Base-by-base conservation (phyloP, 1,140 invertebrate species). In the Plodia interpunctella region DNA sequence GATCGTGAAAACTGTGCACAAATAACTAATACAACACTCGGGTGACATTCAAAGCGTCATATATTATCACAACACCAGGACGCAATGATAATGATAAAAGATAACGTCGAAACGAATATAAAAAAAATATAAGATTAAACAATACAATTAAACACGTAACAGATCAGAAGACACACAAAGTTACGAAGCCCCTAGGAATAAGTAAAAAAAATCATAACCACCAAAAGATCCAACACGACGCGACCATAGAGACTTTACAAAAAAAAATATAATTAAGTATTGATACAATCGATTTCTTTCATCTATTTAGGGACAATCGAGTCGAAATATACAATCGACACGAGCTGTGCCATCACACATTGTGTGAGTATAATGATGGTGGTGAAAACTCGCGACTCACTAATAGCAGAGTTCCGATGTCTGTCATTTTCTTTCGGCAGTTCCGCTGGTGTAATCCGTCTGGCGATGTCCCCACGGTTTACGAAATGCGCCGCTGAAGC, bases 391-490 rank as follows among this genome's bases (percentile, higher is more conserved):
- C 10, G 30, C 51, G 18, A 53, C 15, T 53, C 51, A 53, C 51
- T 53, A 53, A 53, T 53, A 25, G 51, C 20, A 50, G 20, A 50
- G 20, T 60, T 64, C 57, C 53, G 58, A 64, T 60, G 53, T 30
- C 60, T 65, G 53, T 66, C 63, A 65, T 66, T 63, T 59, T 63
- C 51, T 63, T 69, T 63, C 58, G 52, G 49, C 55, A 30, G 55
- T 58, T 66, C 52, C 61, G 63, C 60, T 66, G 63, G 63, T 60
- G 63, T 69, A 65, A 69, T 25, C 51, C 17, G 51, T 13, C 51
- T 44, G 51, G 13, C 20, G 19, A 53, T 25, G 51, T 53, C 20
- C 20, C 21, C 19, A 21, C 13, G 13, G n/a, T 53, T 53, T 53
- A 53, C 51, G 51, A 53, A 53, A 53, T 25, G 17, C 18, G 49